Conservation (phyloP, 2,797 vertebrate species). For the Leontopithecus rosalia region DNA sequence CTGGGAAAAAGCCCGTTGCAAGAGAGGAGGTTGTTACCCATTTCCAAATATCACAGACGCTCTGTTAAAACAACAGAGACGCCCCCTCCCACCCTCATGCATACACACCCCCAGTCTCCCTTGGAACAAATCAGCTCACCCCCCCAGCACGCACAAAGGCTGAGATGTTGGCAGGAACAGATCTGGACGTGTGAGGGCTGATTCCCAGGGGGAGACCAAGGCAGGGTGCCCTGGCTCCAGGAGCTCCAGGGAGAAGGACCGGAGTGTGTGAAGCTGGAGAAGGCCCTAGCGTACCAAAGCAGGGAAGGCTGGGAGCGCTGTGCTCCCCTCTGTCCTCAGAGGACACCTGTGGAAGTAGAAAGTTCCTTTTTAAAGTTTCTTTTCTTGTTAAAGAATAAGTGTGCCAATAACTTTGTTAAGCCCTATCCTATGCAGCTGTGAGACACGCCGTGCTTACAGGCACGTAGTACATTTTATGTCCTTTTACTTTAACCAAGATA, state of each 20-base stretch:
- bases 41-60: constrained; percentile 82
- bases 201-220: background rate
- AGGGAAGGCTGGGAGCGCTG: background rate
- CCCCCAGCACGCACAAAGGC: constrained; percentile 68
- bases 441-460: too few relatives aligned
- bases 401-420: too few relatives aligned
- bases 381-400: too few relatives aligned
- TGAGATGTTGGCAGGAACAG: constrained; percentile 63
- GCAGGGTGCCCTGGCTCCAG: background rate
- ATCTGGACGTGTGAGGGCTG: constrained; percentile 79
- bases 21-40: constrained; percentile 72
- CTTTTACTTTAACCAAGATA: too few relatives aligned
- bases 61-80: constrained; percentile 76
- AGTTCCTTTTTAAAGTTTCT: too few relatives aligned
- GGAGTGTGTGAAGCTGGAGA: constrained; percentile 40
- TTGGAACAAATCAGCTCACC: constrained; percentile 28
- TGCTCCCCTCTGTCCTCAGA: background rate
- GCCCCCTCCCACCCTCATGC: background rate
- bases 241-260: constrained; percentile 45
- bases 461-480: too few relatives aligned
- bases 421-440: too few relatives aligned
- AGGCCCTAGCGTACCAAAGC: background rate
- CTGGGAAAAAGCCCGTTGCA: constrained; percentile 78
- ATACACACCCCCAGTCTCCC: constrained; percentile 26
- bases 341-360: background rate